These are phyloP conservation scores for Haemorhous mexicanus DNA, from an alignment of 2,113 vertebrate genomes.

Conservation along the genomic window DNA sequence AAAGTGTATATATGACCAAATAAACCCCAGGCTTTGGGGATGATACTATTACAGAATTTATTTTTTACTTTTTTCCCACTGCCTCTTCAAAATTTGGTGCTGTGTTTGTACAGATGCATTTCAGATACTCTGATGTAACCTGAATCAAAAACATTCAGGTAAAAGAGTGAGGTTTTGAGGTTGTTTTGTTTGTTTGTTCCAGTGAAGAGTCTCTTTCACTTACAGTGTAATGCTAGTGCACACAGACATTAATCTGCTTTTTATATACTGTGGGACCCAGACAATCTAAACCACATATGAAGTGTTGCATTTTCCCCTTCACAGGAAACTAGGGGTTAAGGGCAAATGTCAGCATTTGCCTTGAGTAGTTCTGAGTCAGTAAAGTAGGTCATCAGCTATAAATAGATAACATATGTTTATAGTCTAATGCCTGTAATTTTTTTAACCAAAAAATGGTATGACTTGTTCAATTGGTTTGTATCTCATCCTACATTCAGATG, in stretches of 20 bases:
- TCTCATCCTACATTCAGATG: neutral
- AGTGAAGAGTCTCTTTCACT: neutral
- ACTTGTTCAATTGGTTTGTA: neutral
- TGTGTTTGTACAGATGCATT: neutral
- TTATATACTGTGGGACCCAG: neutral
- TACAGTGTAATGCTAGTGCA: neutral
- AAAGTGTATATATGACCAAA: neutral
- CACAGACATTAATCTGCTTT: neutral
- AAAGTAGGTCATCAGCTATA: neutral
- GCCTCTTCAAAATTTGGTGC: neutral
- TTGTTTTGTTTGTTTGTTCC: neutral
- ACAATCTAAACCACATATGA: neutral
- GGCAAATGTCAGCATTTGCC: neutral
- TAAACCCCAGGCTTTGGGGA: neutral
- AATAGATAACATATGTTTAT: neutral
- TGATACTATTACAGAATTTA: neutral
- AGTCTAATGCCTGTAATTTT: neutral
- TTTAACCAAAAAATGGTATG: neutral
- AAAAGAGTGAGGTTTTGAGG: neutral
- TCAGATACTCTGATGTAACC: neutral
- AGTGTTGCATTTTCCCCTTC: neutral
- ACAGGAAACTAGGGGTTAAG: neutral
- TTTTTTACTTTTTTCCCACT: neutral
- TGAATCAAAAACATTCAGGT: neutral
- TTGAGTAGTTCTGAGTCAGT: neutral